Evolutionary conservation across 2,888 invertebrate species (phyloP).

Genomic region (Ariolimax columbianus): DNA sequence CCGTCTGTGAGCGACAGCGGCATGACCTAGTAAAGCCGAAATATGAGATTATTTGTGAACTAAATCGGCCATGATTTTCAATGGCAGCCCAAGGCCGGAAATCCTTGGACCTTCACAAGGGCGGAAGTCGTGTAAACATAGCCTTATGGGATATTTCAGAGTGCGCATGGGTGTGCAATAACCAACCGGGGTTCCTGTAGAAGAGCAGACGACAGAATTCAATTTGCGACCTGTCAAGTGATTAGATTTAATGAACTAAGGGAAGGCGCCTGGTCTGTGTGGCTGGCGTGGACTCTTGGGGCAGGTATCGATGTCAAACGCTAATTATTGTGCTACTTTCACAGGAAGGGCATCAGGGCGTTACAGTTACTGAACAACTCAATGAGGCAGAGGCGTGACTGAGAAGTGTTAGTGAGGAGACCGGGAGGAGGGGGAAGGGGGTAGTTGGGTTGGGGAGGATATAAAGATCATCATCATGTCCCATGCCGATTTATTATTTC

Average conservation of each 20-base stretch:
- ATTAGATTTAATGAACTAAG: constrained; percentile 9
- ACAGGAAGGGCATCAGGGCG: background rate
- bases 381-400: too few relatives aligned
- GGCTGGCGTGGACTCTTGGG: constrained; percentile 33
- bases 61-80: background rate
- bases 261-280: constrained; percentile 1
- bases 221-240: constrained; percentile 31
- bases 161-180: constrained; percentile 22
- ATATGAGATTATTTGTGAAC: constrained; percentile 12
- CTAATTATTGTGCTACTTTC: background rate
- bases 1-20: background rate
- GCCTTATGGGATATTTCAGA: constrained; percentile 21
- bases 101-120: constrained; percentile 20
- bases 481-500: too few relatives aligned
- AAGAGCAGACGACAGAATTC: constrained; percentile 18
- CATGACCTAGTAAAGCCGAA: background rate
- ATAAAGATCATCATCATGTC: too few relatives aligned
- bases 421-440: too few relatives aligned
- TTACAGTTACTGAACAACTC: constrained; percentile 6
- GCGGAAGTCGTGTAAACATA: constrained; percentile 29
- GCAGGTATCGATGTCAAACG: constrained; percentile 24
- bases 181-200: background rate
- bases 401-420: too few relatives aligned
- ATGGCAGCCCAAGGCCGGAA: background rate
- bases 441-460: too few relatives aligned